These are phyloP conservation scores for Danaus chrysippus DNA, from an alignment of 2,888 invertebrate genomes.

Conservation along the genomic window DNA sequence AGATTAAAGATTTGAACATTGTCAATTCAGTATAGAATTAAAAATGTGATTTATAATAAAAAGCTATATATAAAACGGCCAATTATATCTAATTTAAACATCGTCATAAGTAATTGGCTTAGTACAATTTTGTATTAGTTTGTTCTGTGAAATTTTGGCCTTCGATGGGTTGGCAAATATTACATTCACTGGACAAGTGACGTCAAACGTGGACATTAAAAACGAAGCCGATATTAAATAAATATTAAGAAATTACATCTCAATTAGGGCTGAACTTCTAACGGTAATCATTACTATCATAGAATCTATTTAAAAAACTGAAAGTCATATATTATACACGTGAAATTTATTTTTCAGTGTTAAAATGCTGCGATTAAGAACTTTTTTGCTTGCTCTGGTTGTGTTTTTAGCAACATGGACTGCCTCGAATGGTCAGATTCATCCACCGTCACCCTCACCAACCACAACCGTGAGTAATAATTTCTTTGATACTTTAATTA, in stretches of 20 bases:
- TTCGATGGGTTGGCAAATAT: slow-evolving; percentile 38
- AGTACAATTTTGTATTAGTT: neutral
- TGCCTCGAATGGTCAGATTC: slow-evolving; percentile 47
- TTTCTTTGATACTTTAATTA: too few relatives aligned
- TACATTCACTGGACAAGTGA: slow-evolving; percentile 44
- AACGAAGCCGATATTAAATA: neutral
- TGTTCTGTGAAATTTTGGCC: slow-evolving; percentile 32
- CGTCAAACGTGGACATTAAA: slow-evolving; percentile 37
- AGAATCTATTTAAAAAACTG: slow-evolving; percentile 1
- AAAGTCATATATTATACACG: neutral
- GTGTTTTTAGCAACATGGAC: slow-evolving; percentile 51
- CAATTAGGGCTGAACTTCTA: neutral
- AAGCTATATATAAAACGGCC: slow-evolving; percentile 1
- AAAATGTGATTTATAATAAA: slow-evolving; percentile 19
- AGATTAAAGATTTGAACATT: too few relatives aligned
- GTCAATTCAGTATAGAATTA: neutral
- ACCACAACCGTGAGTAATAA: slow-evolving; percentile 49
- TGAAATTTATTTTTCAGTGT: slow-evolving; percentile 38
- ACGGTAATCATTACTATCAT: neutral
- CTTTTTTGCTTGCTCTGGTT: slow-evolving; percentile 47
- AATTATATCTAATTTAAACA: too few relatives aligned
- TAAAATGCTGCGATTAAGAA: slow-evolving; percentile 57
- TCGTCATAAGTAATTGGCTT: too few relatives aligned
- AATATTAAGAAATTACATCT: neutral
- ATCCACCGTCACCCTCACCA: slow-evolving; percentile 44